A percentile compares a stretch with the other conserved stretches of the same genome.
Conservation (phyloP, 2,888 invertebrate genomes). For the Sicus ferrugineus region DNA sequence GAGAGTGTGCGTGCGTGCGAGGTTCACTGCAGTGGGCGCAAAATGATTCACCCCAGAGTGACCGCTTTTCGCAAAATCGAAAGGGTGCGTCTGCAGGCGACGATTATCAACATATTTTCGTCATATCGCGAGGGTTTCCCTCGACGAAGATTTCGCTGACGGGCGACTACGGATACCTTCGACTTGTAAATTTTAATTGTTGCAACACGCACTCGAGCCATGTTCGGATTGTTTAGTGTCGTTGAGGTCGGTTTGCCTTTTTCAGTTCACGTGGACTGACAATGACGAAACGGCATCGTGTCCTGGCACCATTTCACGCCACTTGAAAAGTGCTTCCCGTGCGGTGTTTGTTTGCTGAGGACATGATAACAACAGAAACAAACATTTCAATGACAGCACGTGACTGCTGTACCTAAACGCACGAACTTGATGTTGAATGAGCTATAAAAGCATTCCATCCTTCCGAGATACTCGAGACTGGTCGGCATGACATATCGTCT, state of each 20-base stretch:
- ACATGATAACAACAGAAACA: slow-evolving; percentile 11
- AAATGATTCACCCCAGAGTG: background rate
- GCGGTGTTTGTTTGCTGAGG: slow-evolving; percentile 6
- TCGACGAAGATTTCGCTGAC: background rate
- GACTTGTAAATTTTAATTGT: slow-evolving; percentile 26
- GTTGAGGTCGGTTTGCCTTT: slow-evolving; percentile 16
- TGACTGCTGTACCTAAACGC: slow-evolving; percentile 1
- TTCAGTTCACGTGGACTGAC: slow-evolving; percentile 2
- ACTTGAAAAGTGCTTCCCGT: slow-evolving; percentile 15
- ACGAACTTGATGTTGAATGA: background rate
- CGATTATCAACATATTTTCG: background rate
- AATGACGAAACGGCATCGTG: background rate
- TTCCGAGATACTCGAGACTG: background rate
- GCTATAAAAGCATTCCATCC: slow-evolving; percentile 2
- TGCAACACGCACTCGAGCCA: slow-evolving; percentile 2
- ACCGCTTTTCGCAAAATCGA: background rate
- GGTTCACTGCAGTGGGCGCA: background rate
- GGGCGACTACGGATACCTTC: slow-evolving; percentile 8
- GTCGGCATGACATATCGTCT: background rate
- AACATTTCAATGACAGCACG: slow-evolving; percentile 12
- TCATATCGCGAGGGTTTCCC: background rate
- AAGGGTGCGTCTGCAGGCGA: slow-evolving; percentile 9
- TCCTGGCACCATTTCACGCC: background rate
- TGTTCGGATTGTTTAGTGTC: slow-evolving; percentile 7
- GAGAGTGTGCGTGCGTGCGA: background rate